Base-by-base conservation (phyloP, 2,888 invertebrate species). In the Azorinus chamasolen region DNA sequence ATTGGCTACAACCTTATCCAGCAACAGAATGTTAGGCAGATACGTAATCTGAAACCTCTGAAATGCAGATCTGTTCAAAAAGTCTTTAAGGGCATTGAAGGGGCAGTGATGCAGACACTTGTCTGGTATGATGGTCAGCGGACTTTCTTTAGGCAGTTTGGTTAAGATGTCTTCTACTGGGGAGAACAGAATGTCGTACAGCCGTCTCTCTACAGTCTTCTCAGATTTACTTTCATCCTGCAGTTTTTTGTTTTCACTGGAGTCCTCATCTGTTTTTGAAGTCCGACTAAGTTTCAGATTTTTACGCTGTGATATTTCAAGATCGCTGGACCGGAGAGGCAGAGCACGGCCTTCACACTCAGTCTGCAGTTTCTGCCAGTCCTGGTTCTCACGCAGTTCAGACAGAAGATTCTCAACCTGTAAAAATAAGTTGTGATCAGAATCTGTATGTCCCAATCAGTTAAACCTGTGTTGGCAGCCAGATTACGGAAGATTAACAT, bases 51-150 rank as follows among this genome's bases (percentile, higher is more conserved):
- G 69, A 71, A 90, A 91, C 25, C 86, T 74, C 54, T 86, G 81
- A 64, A 62, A 83, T 45, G 80, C 64, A 74, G 79, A 79, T 45
- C 83, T 48, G 41, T 76, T 70, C n/a, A 81, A 83, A 83, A 88
- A 87, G 70, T 91, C 89, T 53, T 87, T 84, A 2, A 92, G 78
- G 16, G 85, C 61, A 18, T 76, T 83, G 66, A 91, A 92, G 1
- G 92, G 92, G 54, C 89, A 89, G n/a, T 85, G 70, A 57, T 74
- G 78, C 24, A 92, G 73, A n/a, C 79, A 77, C 53, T 88, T 88
- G 72, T 91, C 91, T n/a, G 91, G 91, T 16, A 92, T 76, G 10
- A 92, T 84, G 8, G 90, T 79, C n/a, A 92, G 54, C 24, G 87
- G 84, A 65, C 84, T 86, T 6, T 83, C 81, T 6, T 78, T 68